These are phyloP conservation scores for Solenodon paradoxus DNA, from an alignment of 2,113 vertebrate genomes.

Conservation along the genomic window DNA sequence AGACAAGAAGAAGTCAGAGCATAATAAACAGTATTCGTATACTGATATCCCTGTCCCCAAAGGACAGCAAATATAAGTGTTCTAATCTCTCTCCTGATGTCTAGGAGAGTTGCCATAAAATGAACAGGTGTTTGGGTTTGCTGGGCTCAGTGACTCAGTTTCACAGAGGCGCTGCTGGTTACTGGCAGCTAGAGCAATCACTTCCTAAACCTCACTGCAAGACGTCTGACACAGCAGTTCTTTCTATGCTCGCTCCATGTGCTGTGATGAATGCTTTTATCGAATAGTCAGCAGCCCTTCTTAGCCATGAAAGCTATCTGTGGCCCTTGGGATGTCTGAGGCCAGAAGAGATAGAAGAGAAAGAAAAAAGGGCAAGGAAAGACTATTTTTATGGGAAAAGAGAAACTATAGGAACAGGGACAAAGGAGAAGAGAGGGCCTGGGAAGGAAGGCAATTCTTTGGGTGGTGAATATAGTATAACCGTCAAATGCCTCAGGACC, in stretches of 20 bases:
- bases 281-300: not conserved
- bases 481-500: not conserved
- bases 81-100: not conserved
- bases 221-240: conserved; percentile 40
- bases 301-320: not conserved
- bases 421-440: not conserved
- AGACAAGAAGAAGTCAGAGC: not conserved
- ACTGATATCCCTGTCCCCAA: not conserved
- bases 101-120: conserved; percentile 37
- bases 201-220: not conserved
- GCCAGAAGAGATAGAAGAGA: not conserved
- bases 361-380: not conserved
- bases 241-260: not conserved
- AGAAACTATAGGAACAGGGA: not conserved
- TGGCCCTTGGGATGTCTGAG: not conserved
- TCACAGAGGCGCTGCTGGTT: conserved; percentile 38
- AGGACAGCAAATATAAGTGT: not conserved
- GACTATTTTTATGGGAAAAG: not conserved
- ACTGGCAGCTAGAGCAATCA: conserved; percentile 37
- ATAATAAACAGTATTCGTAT: not conserved
- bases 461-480: not conserved
- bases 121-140: conserved; percentile 54
- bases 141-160: conserved; percentile 8
- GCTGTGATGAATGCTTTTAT: not conserved
- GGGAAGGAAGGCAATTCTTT: not conserved